Evolutionary conservation across 2,797 vertebrate genomes (phyloP).

Genomic region (Ispidina lecontei): DNA sequence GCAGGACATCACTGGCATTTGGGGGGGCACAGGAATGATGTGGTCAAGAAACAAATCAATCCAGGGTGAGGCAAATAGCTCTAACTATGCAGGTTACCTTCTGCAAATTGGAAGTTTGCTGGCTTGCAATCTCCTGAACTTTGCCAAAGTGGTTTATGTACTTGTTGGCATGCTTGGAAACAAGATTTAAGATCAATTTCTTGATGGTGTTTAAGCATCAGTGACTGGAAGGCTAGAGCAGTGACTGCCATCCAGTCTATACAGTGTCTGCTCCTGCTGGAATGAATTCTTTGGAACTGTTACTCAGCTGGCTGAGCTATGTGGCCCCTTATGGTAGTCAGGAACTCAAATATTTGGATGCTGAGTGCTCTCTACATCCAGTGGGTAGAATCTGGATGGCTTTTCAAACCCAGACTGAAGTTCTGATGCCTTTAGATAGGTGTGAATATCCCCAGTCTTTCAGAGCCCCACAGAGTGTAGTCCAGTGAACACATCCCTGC

Average conservation of each 20-base stretch:
- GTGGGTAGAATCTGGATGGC: background rate
- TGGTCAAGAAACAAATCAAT: background rate
- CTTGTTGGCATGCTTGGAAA: background rate
- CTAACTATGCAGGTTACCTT: background rate
- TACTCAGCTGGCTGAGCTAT: background rate
- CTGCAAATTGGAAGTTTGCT: background rate
- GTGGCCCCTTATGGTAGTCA: constrained; percentile 27
- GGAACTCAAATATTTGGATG: background rate
- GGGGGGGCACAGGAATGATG: background rate
- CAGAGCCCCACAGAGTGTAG: background rate
- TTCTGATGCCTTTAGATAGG: background rate
- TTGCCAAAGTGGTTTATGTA: background rate
- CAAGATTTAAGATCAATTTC: background rate
- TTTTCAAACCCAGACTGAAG: background rate
- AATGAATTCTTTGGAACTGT: background rate
- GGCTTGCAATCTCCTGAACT: background rate
- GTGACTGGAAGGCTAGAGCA: background rate
- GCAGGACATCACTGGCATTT: background rate
- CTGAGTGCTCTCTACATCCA: background rate
- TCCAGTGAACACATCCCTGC: background rate
- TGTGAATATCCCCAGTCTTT: background rate
- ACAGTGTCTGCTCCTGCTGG: constrained; percentile 1
- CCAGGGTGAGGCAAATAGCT: background rate
- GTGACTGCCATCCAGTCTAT: background rate
- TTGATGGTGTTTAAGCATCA: background rate